Evolutionary conservation across 1,140 invertebrate genomes (phyloP).

Genomic region (Drosophila chauvacae): DNA sequence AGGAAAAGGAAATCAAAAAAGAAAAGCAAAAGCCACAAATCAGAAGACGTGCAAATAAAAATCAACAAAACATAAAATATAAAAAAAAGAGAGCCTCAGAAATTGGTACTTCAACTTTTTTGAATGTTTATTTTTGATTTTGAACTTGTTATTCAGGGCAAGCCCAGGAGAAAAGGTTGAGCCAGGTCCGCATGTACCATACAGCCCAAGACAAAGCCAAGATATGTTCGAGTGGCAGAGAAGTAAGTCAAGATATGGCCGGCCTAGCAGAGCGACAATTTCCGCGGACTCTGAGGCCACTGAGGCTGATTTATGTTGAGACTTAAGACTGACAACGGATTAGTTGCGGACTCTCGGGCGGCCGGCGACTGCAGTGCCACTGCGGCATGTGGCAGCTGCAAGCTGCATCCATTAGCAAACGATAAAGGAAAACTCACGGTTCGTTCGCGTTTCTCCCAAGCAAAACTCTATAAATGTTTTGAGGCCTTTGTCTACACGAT

Average conservation of each 20-base stretch:
- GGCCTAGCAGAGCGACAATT: slow-evolving; percentile 37
- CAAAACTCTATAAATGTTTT: slow-evolving; percentile 42
- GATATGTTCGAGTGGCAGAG: slow-evolving; percentile 36
- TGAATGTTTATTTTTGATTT: slow-evolving; percentile 67
- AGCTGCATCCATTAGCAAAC: slow-evolving; percentile 75
- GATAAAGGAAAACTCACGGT: slow-evolving; percentile 62
- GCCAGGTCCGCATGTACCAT: not conserved
- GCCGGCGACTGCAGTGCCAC: slow-evolving; percentile 21
- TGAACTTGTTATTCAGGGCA: slow-evolving; percentile 56
- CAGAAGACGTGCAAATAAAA: slow-evolving; percentile 13
- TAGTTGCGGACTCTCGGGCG: slow-evolving; percentile 65
- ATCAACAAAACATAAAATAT: not conserved
- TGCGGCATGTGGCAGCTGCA: slow-evolving; percentile 50
- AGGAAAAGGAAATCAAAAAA: slow-evolving; percentile 29
- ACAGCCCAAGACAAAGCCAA: slow-evolving; percentile 14
- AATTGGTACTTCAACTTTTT: slow-evolving; percentile 69
- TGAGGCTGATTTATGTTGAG: slow-evolving; percentile 73
- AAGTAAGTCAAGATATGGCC: slow-evolving; percentile 48
- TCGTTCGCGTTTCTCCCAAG: slow-evolving; percentile 27
- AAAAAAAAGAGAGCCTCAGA: slow-evolving; percentile 39
- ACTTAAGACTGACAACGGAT: slow-evolving; percentile 74
- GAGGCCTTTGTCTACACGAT: slow-evolving; percentile 32
- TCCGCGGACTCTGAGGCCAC: slow-evolving; percentile 39
- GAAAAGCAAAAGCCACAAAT: slow-evolving; percentile 42
- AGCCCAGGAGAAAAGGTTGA: slow-evolving; percentile 15